Conservation (phyloP, 2,797 vertebrate species). For the Eulemur coronatus region DNA sequence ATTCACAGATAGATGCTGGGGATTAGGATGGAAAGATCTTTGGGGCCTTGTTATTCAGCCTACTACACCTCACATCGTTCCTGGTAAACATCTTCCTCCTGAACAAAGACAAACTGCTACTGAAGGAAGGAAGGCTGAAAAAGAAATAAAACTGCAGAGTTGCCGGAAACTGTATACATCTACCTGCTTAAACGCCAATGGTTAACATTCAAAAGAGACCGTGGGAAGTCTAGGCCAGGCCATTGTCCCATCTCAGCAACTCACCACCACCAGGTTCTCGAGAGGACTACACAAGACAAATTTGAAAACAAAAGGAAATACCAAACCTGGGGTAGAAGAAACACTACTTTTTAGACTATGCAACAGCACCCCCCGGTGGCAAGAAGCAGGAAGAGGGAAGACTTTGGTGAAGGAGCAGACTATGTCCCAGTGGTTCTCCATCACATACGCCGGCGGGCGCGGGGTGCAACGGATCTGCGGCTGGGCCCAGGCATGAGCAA, state of each 20-base stretch:
- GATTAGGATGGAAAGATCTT: not conserved
- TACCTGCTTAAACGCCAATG: not conserved
- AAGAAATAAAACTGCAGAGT: not conserved
- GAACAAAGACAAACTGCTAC: not conserved
- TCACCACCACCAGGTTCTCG: not conserved
- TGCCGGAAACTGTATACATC: not conserved
- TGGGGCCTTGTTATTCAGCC: not conserved
- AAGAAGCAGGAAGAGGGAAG: not conserved
- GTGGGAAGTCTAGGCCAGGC: not conserved
- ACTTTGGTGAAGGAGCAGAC: not conserved
- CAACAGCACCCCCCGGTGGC: slow-evolving; percentile 82
- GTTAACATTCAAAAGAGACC: not conserved
- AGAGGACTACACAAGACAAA: not conserved
- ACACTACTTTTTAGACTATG: slow-evolving; percentile 65
- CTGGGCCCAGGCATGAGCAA: not conserved
- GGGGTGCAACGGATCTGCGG: not conserved
- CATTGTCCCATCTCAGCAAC: not conserved
- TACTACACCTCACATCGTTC: not conserved
- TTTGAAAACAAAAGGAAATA: slow-evolving; percentile 8
- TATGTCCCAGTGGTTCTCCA: not conserved
- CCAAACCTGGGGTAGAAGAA: not conserved
- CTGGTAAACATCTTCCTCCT: not conserved
- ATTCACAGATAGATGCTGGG: not conserved
- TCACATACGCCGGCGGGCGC: not conserved
- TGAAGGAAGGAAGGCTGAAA: not conserved